Conservation (phyloP, 1,140 invertebrate genomes). For the Drosophila biarmipes region DNA sequence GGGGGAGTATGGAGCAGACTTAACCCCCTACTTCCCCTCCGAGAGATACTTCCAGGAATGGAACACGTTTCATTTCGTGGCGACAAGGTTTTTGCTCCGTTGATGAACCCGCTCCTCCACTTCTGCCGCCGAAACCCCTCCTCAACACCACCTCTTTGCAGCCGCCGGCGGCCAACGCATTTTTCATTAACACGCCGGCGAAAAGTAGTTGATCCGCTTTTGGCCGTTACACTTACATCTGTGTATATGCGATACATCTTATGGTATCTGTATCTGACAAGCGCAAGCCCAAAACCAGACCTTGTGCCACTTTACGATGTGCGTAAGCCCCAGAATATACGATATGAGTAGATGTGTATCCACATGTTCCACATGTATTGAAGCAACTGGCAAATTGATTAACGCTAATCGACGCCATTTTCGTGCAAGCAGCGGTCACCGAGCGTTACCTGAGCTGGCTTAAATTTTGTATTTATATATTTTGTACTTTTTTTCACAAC, state of each 20-base stretch:
- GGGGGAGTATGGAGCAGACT: constrained; percentile 18
- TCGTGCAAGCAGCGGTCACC: constrained; percentile 44
- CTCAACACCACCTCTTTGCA: not conserved
- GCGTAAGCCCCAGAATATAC: constrained; percentile 56
- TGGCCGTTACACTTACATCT: constrained; percentile 52
- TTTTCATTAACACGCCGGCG: constrained; percentile 67
- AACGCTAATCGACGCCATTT: constrained; percentile 78
- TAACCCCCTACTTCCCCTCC: not conserved
- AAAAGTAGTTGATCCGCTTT: constrained; percentile 77
- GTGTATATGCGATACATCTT: constrained; percentile 52
- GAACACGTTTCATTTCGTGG: constrained; percentile 63
- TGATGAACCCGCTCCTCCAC: constrained; percentile 61
- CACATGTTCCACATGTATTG: constrained; percentile 13
- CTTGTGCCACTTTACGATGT: constrained; percentile 76
- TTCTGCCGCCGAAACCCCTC: not conserved
- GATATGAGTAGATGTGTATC: constrained; percentile 28
- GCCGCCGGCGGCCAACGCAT: constrained; percentile 63
- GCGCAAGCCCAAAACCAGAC: constrained; percentile 67
- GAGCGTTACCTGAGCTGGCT: constrained; percentile 35
- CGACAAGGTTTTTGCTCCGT: constrained; percentile 75
- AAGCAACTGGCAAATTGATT: constrained; percentile 68
- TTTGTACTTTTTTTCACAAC: constrained; percentile 40
- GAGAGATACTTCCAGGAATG: constrained; percentile 8
- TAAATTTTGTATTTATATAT: constrained; percentile 29
- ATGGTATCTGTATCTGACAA: constrained; percentile 50